Percentiles rank a stretch among this genome's conserved stretches.
Evolutionary conservation across 53 echinoderm and acorn worm species (phyloP).

Genomic region (Patiria pectinifera): DNA sequence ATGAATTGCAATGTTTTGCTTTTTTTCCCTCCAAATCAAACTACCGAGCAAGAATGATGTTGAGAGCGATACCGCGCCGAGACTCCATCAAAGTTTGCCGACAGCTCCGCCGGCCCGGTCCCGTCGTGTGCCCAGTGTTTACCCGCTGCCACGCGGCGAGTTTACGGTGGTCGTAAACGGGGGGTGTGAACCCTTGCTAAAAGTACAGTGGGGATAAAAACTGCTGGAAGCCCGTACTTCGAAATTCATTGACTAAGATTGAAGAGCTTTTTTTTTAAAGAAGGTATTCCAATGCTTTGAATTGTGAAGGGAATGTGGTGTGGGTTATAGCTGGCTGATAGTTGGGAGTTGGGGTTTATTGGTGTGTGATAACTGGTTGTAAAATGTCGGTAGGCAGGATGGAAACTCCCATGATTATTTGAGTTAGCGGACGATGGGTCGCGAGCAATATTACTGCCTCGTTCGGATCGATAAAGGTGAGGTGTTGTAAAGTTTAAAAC

Average conservation of each 20-base stretch:
- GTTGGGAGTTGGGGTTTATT: background rate
- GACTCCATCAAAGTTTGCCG: conserved; percentile 13
- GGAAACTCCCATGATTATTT: background rate
- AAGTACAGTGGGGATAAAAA: conserved; percentile 18
- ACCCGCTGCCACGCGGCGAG: background rate
- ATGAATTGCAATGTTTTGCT: background rate
- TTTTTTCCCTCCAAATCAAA: background rate
- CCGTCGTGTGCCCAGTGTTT: conserved; percentile 15
- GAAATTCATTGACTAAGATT: background rate
- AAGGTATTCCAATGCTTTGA: background rate
- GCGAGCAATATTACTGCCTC: background rate
- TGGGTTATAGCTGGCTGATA: background rate
- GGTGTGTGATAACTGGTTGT: background rate
- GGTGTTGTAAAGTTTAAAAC: background rate
- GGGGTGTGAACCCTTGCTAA: background rate
- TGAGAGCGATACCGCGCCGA: background rate
- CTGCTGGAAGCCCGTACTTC: background rate
- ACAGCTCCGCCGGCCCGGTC: background rate
- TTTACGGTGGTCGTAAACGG: conserved; percentile 12
- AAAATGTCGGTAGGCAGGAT: background rate
- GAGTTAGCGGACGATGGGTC: background rate
- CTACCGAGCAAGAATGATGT: background rate
- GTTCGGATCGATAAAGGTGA: background rate
- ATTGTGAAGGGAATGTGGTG: background rate
- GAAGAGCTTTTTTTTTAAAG: background rate